Evolutionary conservation across 2,113 vertebrate species (phyloP), one percentile per base, ranked within the genome.

Genomic region (Psephotus haematonotus): DNA sequence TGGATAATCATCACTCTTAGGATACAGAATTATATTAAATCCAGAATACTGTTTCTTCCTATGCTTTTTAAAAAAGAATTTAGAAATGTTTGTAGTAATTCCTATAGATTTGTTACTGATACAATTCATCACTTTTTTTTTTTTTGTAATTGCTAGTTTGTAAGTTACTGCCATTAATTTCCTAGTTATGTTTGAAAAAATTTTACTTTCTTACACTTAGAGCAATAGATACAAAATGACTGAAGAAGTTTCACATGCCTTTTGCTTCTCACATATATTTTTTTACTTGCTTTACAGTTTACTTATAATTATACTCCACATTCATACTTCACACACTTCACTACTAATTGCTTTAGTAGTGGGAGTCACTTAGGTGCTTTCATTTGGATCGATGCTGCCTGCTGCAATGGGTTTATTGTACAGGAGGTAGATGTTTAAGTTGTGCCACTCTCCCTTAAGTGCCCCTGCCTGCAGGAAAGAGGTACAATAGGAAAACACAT

Each of bases 401-500:
- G 1, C 62, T 55, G 17, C 6, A 5, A 7, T 1, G 4, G 43
- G 35, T 33, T 86, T 79, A 19, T 62, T 57, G 28, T 68, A 39
- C 13, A 23, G 33, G 37, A 90, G 7, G 41, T 13, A 67, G 18
- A 41, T 41, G n/a, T 63, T 53, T 78, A 60, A 44, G 25, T 80
- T 0, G 0, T 77, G 24, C 11, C 14, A 5, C 7, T 62, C 37
- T 75, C 29, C 12, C 39, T 78, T 84, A 41, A 49, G 50, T 2
- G 2, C 18, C 11, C 71, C 37, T 88, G 55, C 13, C 12, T 39
- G 17, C 49, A 67, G 44, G 17, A 53, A 43, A 10, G 31, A 57
- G 17, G 29, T 57, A 11, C 31, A 85, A 63, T 27, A 80, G 71
- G 33, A 2, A 65, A 70, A 84, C 3, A 4, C 10, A 7, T 59